phyloP scores from a whole-genome alignment of 2,113 vertebrate species.

The Balaeniceps rex region DNA sequence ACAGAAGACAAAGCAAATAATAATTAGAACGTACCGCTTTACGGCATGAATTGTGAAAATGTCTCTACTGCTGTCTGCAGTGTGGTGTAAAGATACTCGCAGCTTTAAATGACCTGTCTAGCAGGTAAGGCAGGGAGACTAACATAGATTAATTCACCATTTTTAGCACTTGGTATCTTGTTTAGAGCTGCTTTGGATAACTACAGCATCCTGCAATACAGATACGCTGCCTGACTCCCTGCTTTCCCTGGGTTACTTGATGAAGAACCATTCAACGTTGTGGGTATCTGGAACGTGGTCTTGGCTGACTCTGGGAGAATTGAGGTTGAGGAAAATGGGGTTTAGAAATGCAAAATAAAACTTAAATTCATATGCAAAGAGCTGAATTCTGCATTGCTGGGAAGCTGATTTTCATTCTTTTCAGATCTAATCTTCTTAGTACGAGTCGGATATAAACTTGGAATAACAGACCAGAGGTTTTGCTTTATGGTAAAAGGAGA shows the following conservation, averaged over 20 bases:
- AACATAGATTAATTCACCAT: background rate
- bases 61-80: background rate
- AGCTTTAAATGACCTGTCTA: conserved; percentile 7
- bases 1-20: conserved; percentile 14
- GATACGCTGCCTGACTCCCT: background rate
- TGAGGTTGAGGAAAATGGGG: background rate
- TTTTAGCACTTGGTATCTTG: background rate
- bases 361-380: background rate
- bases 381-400: background rate
- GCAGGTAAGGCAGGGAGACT: background rate
- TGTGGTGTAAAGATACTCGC: background rate
- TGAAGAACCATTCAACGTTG: background rate
- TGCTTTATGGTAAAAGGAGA: background rate
- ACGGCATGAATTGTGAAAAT: background rate
- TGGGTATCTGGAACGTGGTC: accelerated
- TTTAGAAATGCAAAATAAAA: background rate
- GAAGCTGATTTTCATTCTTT: background rate
- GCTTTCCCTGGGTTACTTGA: background rate
- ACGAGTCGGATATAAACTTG: background rate
- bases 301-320: background rate
- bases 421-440: background rate
- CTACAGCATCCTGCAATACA: background rate
- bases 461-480: background rate
- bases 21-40: background rate
- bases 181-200: background rate